Conservation (phyloP, 53 echinoderm and acorn worm species). For the Holothuria scabra region DNA sequence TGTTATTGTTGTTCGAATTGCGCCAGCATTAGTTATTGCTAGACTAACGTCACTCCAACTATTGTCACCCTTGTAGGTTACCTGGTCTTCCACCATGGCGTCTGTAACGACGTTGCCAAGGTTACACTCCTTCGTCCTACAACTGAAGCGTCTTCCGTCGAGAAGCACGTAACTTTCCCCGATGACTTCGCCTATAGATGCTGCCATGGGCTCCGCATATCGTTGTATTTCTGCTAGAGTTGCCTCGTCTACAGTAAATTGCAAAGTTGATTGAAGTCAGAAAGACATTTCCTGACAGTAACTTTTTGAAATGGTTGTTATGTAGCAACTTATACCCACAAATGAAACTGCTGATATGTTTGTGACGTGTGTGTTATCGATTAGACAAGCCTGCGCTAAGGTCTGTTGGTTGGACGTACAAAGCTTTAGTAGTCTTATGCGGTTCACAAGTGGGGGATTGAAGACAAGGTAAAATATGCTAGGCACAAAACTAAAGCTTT, state of each 20-base stretch:
- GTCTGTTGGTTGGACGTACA: too few species aligned
- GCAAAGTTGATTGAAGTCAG: background rate
- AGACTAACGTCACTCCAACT: slow-evolving; percentile 59
- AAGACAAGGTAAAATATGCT: too few species aligned
- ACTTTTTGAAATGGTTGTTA: too few species aligned
- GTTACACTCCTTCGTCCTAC: slow-evolving; percentile 52
- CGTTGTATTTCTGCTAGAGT: slow-evolving; percentile 12
- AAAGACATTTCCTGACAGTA: too few species aligned
- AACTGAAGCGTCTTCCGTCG: slow-evolving; percentile 30
- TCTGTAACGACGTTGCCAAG: slow-evolving; percentile 60
- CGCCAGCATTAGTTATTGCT: slow-evolving; percentile 50
- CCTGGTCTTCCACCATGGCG: slow-evolving; percentile 45
- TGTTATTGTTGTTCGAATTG: slow-evolving; percentile 38
- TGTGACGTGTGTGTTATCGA: too few species aligned
- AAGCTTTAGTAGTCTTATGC: too few species aligned
- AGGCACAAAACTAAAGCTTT: too few species aligned
- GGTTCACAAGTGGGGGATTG: too few species aligned
- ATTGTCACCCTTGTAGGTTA: slow-evolving; percentile 28
- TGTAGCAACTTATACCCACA: too few species aligned
- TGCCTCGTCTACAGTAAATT: slow-evolving; percentile 10
- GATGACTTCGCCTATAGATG: background rate
- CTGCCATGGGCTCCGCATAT: slow-evolving; percentile 5
- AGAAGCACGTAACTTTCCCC: slow-evolving; percentile 49
- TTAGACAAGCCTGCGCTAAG: too few species aligned
- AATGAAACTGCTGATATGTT: too few species aligned